A percentile compares a stretch with the other conserved stretches of the same genome.
Evolutionary conservation across 2,888 invertebrate genomes (phyloP).

Genomic region (Kryphioiulus occultus): DNA sequence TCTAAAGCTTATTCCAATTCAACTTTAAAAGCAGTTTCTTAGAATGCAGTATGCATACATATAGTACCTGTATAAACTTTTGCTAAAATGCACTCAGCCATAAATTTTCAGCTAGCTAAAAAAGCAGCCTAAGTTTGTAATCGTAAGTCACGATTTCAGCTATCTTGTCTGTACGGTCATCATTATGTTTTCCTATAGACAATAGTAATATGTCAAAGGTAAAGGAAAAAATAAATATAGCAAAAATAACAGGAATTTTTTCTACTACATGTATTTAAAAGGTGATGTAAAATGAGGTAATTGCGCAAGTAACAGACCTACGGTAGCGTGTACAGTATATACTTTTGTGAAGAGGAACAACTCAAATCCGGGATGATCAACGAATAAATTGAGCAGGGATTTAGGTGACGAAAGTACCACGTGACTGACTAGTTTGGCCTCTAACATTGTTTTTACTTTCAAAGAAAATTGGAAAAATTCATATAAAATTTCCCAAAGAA

Average conservation of each 20-base stretch:
- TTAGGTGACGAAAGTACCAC: neutral
- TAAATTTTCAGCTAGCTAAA: neutral
- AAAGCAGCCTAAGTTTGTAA: neutral
- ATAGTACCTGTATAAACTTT: neutral
- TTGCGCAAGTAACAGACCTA: neutral
- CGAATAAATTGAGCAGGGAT: neutral
- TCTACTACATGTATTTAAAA: neutral
- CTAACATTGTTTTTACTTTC: constrained; percentile 2
- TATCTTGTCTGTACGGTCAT: neutral
- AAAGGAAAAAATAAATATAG: constrained; percentile 1
- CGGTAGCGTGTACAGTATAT: too few relatives aligned
- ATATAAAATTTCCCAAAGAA: neutral
- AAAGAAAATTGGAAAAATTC: neutral
- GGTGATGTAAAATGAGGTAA: neutral
- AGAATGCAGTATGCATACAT: neutral
- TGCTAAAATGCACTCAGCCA: neutral
- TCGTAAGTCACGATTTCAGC: neutral
- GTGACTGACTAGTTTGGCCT: neutral
- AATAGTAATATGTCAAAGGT: neutral
- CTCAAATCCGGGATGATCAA: neutral
- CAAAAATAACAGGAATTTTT: neutral
- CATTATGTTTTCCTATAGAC: neutral
- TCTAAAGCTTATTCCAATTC: neutral
- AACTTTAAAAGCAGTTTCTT: neutral
- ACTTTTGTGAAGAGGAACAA: neutral